These are phyloP conservation scores for Aporrectodea caliginosa DNA, from an alignment of 1,140 invertebrate genomes.

Conservation along the genomic window DNA sequence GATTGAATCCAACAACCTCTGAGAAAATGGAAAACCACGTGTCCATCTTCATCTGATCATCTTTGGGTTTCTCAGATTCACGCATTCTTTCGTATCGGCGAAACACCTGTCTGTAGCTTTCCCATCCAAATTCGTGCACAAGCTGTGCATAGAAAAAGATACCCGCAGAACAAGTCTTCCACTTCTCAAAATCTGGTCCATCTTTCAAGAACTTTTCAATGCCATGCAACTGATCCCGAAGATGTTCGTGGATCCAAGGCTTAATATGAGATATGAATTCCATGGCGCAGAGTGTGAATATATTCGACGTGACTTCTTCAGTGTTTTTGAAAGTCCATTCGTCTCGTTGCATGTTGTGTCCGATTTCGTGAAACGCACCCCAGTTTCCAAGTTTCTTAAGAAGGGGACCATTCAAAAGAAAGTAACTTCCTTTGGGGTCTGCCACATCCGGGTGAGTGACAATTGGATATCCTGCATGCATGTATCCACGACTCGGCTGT, in stretches of 20 bases:
- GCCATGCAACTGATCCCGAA: conserved; percentile 16
- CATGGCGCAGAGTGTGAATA: conserved; percentile 41
- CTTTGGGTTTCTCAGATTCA: conserved; percentile 26
- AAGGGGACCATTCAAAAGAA: conserved; percentile 27
- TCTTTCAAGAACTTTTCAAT: conserved; percentile 30
- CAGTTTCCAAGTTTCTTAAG: conserved; percentile 34
- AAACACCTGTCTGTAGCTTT: conserved; percentile 33
- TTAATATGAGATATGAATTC: conserved; percentile 30
- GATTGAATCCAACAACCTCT: conserved; percentile 18
- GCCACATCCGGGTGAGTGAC: conserved; percentile 39
- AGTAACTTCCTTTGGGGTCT: conserved; percentile 29
- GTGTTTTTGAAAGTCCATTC: conserved; percentile 37
- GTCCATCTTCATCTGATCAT: conserved; percentile 34
- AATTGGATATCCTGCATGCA: conserved; percentile 42
- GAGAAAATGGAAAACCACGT: conserved; percentile 34
- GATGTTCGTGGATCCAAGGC: conserved; percentile 35
- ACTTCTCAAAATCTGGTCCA: conserved; percentile 32
- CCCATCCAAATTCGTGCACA: conserved; percentile 33
- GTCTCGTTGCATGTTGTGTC: conserved; percentile 38
- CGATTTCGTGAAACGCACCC: conserved; percentile 40
- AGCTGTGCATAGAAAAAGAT: conserved; percentile 34
- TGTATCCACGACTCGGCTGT: conserved; percentile 37
- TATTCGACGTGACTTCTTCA: conserved; percentile 38
- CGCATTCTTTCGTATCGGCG: conserved; percentile 22
- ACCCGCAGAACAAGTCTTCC: conserved; percentile 29